Percentiles rank a stretch among this genome's conserved stretches.
These are phyloP conservation scores for Emydocephalus ijimae DNA, from an alignment of 2,113 vertebrate genomes.

Conservation along the genomic window DNA sequence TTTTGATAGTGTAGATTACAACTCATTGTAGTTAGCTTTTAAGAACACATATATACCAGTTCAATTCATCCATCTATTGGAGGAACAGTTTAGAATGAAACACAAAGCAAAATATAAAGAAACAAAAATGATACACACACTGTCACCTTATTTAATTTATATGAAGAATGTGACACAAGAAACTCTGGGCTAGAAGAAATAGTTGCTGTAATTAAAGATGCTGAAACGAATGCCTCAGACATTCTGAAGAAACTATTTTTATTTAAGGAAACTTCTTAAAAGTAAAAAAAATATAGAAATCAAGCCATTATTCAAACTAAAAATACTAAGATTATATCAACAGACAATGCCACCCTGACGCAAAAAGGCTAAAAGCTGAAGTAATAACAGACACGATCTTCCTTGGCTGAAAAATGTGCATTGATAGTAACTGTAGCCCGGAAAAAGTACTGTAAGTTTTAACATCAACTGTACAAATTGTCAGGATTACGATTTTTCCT, in stretches of 20 bases:
- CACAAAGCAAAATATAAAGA: neutral
- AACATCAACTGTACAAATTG: neutral
- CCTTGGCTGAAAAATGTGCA: neutral
- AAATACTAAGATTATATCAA: neutral
- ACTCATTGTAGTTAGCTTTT: neutral
- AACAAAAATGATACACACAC: neutral
- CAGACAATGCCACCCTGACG: neutral
- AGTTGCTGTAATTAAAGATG: neutral
- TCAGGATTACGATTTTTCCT: neutral
- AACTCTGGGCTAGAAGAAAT: neutral
- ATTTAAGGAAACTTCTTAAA: neutral
- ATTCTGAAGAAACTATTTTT: neutral
- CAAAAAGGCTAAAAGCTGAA: neutral
- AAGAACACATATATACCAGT: neutral
- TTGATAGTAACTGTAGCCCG: neutral
- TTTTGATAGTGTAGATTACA: neutral
- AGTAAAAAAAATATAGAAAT: neutral
- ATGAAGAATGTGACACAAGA: neutral
- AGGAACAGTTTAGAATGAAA: neutral
- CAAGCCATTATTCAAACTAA: neutral
- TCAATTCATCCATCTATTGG: neutral
- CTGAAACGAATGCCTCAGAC: neutral
- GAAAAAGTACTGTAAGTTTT: neutral
- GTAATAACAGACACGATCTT: neutral
- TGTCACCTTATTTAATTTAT: neutral